Evolutionary conservation across 1,140 invertebrate genomes (phyloP), one percentile per base, ranked within the genome.

Genomic region (Galendromus occidentalis): DNA sequence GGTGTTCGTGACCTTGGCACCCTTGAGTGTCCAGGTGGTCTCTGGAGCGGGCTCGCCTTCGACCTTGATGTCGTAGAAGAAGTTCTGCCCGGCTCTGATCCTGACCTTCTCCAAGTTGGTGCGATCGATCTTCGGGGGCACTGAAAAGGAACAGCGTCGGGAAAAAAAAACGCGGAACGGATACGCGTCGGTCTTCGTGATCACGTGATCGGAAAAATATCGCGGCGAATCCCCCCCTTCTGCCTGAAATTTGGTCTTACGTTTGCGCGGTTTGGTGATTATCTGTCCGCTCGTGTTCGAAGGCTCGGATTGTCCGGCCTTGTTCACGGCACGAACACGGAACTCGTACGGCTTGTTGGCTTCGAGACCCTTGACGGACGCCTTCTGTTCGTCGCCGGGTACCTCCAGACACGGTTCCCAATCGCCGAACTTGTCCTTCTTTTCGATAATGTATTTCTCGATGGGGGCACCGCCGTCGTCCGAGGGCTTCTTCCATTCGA

Each of bases 291-390:
- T 91, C 68, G 86, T 81, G 70, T 91, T 84, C 55, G 51, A 59
- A 1, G 91, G 86, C 69, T 91, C 87, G 70, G 76, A 74, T 47
- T 74, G 55, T 12, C 80, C 80, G 29, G 88, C 92, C 75, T 94
- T 94, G 70, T 81, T 66, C 18, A 72, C 88, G 64, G 93, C 89
- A 59, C 83, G 80, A 0, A 97, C 91, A 30, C 93, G 81, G 81
- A 88, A 92, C 74, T 91, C 86, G 72, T 93, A 93, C 0, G 84
- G 80, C 73, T 92, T 86, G 28, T 91, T 91, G 77, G 94, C 90
- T 25, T 85, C 84, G 7, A 99, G 79, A 76, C 92, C 85, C 0
- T 86, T 85, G 20, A 97, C 90, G 44, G 85, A 87, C 22, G 86
- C 87, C 64, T 82, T 84, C n/a, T 85, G 87, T 71, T 84, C 78